Evolutionary conservation across 2,888 invertebrate species (phyloP).

Genomic region (Volucella zonaria): DNA sequence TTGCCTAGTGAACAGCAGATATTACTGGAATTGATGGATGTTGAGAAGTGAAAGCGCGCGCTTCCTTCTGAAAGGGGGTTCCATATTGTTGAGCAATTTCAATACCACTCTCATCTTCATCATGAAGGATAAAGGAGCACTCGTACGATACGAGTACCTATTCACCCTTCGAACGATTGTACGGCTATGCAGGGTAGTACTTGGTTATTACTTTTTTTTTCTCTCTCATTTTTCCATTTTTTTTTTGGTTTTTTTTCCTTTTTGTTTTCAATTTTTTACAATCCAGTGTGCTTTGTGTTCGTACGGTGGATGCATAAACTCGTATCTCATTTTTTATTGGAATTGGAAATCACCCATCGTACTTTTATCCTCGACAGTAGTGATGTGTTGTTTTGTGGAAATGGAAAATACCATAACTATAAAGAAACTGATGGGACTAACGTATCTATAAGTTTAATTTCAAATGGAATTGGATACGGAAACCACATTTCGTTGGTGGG

Average conservation of each 20-base stretch:
- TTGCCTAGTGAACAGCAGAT: background rate
- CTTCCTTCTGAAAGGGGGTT: constrained; percentile 25
- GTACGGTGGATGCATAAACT: background rate
- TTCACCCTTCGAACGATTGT: constrained; percentile 1
- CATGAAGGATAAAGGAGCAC: constrained; percentile 13
- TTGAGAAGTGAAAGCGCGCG: background rate
- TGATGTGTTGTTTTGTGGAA: constrained; percentile 11
- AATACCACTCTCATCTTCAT: constrained; percentile 58
- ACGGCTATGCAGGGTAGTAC: background rate
- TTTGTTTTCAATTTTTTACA: constrained; percentile 9
- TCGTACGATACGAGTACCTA: background rate
- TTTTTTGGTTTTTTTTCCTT: no score
- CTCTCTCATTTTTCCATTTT: no score
- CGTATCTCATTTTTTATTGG: constrained; percentile 20
- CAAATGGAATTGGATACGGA: no score
- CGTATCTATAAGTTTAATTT: background rate
- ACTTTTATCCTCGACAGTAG: constrained; percentile 14
- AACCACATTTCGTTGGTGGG: no score
- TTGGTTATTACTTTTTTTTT: no score
- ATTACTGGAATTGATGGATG: constrained; percentile 61
- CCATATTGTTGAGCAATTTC: constrained; percentile 63
- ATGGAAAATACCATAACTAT: background rate
- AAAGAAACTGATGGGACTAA: background rate
- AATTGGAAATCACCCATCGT: constrained; percentile 26
- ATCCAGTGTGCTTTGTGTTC: background rate